Conservation (phyloP, 2,888 invertebrate species). For the Platypus cylindrus region DNA sequence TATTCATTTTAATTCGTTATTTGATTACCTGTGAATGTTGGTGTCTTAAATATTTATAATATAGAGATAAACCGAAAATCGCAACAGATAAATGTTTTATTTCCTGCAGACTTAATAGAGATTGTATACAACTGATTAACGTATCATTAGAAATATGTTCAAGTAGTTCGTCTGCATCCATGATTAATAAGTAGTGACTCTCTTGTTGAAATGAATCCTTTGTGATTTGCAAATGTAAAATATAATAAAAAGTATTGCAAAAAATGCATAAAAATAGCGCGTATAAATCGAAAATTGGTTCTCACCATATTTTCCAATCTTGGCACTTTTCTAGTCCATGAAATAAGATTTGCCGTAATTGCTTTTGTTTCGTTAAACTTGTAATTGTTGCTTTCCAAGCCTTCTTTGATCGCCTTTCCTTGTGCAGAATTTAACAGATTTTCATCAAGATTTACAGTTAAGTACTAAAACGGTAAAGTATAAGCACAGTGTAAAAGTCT, state of each 20-base stretch:
- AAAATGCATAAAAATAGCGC: not conserved
- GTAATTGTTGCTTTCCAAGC: constrained; percentile 25
- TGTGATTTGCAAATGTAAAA: constrained; percentile 15
- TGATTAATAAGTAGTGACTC: constrained; percentile 31
- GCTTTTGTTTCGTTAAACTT: constrained; percentile 26
- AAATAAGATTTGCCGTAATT: constrained; percentile 31
- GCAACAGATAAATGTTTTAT: constrained; percentile 30
- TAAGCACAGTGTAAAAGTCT: not conserved
- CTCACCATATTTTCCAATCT: constrained; percentile 18
- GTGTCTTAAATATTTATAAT: constrained; percentile 25
- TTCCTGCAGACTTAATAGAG: constrained; percentile 22
- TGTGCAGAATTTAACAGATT: constrained; percentile 22
- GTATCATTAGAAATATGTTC: constrained; percentile 26
- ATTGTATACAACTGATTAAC: constrained; percentile 27
- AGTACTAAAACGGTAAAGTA: constrained; percentile 21
- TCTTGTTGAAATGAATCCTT: constrained; percentile 24
- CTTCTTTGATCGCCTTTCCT: constrained; percentile 23
- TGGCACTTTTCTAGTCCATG: constrained; percentile 33
- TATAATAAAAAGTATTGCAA: not conserved
- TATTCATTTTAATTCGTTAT: not conserved
- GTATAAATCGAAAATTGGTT: not conserved
- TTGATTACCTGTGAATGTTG: constrained; percentile 14
- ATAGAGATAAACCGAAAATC: constrained; percentile 32
- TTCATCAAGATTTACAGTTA: constrained; percentile 26
- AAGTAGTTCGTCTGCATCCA: constrained; percentile 32